Evolutionary conservation across 2,888 invertebrate species (phyloP).

Genomic region (Rhabditoides inermis): DNA sequence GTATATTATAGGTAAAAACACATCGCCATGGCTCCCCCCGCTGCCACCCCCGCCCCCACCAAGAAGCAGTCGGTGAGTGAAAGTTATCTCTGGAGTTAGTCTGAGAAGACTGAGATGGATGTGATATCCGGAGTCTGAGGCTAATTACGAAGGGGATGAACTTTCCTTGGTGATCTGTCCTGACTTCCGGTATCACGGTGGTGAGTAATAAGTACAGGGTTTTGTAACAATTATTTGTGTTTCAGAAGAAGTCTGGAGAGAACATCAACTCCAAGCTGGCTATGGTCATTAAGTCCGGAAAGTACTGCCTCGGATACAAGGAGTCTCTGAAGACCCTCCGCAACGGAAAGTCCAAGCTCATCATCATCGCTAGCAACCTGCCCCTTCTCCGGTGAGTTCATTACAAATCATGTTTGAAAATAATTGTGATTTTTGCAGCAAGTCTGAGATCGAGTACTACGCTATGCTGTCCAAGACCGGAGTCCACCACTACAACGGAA

Average conservation of each 20-base stretch:
- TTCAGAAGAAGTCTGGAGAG: conserved; percentile 99
- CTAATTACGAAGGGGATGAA: too few relatives aligned
- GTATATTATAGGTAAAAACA: too few relatives aligned
- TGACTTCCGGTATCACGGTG: too few relatives aligned
- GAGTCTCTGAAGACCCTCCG: conserved; percentile 91
- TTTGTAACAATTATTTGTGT: too few relatives aligned
- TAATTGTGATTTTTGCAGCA: conserved; percentile 61
- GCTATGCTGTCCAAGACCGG: conserved; percentile 98
- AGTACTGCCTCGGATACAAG: conserved; percentile 91
- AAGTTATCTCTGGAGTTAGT: too few relatives aligned
- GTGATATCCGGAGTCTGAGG: too few relatives aligned
- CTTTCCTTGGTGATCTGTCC: too few relatives aligned
- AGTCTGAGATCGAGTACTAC: conserved; percentile 98
- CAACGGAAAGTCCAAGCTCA: conserved; percentile 97
- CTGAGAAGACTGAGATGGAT: too few relatives aligned
- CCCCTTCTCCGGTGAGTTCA: conserved; percentile 81
- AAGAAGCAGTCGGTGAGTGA: too few relatives aligned
- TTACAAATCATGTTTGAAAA: neutral
- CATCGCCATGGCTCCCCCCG: too few relatives aligned
- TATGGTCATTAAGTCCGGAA: conserved; percentile 98
- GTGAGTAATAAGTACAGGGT: too few relatives aligned
- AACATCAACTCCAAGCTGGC: conserved; percentile 96
- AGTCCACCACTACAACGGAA: conserved; percentile 97
- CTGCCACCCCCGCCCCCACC: too few relatives aligned
- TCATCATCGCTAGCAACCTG: conserved; percentile 97